Evolutionary conservation across 2,797 vertebrate genomes (phyloP).

Genomic region (Salmo trutta): DNA sequence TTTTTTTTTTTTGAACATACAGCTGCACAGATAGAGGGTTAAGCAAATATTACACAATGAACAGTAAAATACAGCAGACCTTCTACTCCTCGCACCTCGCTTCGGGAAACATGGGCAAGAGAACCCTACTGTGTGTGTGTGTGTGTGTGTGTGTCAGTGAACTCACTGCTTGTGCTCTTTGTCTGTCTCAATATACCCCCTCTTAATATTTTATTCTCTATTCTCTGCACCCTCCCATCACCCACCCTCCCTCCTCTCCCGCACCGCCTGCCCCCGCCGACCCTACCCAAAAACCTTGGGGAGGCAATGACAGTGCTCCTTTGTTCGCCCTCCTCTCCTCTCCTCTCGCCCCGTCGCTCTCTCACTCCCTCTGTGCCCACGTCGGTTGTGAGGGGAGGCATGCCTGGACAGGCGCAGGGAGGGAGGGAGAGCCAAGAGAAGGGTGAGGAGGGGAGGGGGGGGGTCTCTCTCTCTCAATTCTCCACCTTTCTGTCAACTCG

Average conservation of each 20-base stretch:
- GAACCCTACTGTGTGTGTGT: constrained; percentile 29
- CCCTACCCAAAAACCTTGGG: constrained; percentile 62
- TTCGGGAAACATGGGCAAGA: constrained; percentile 34
- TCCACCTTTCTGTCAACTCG: constrained; percentile 70
- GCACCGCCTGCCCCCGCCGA: constrained; percentile 38
- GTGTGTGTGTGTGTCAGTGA: no score
- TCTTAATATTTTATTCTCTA: constrained; percentile 80
- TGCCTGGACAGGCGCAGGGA: constrained; percentile 83
- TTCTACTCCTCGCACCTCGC: constrained; percentile 33
- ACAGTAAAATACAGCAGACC: constrained; percentile 65
- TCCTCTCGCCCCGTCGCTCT: constrained; percentile 45
- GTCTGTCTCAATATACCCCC: constrained; percentile 42
- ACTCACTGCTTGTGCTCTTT: constrained; percentile 63
- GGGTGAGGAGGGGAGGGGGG: constrained; percentile 18
- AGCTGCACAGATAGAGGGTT: constrained; percentile 77
- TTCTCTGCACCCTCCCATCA: constrained; percentile 51
- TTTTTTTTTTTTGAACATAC: constrained; percentile 72
- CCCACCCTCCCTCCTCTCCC: constrained; percentile 16
- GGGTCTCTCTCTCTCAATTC: constrained; percentile 66
- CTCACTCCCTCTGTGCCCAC: constrained; percentile 66
- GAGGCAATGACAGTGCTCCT: constrained; percentile 89
- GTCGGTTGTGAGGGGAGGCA: constrained; percentile 75
- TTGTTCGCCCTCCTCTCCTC: constrained; percentile 77
- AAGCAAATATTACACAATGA: constrained; percentile 79
- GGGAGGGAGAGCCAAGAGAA: constrained; percentile 50